These are phyloP conservation scores for Syngnathus rostellatus DNA, from an alignment of 2,797 vertebrate species.

Conservation along the genomic window DNA sequence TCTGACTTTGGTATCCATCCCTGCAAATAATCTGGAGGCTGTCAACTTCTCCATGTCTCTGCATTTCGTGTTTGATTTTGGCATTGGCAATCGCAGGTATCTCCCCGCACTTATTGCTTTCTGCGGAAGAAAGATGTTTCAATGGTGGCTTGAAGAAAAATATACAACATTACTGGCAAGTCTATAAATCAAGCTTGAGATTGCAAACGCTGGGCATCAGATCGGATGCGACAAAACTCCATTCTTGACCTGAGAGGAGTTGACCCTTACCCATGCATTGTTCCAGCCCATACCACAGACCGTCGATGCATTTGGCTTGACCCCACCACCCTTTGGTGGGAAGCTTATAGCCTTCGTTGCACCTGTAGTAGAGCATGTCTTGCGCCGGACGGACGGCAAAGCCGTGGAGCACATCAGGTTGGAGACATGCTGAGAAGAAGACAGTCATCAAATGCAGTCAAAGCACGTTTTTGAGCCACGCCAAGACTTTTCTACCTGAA, in stretches of 20 bases:
- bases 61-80: fast-evolving
- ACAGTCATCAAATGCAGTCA: background rate
- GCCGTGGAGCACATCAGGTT: constrained; percentile 8
- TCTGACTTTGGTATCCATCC: background rate
- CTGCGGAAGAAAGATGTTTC: constrained; percentile 19
- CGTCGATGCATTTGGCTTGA: constrained; percentile 18
- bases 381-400: constrained; percentile 2
- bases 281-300: background rate
- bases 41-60: background rate
- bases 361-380: constrained; percentile 29
- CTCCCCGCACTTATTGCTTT: constrained; percentile 13
- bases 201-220: too few species aligned
- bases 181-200: background rate
- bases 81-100: constrained; percentile 30
- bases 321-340: constrained; percentile 42
- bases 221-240: background rate
- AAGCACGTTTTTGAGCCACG: background rate
- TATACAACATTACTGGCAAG: background rate
- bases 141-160: background rate
- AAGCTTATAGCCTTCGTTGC: constrained; percentile 31
- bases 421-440: background rate
- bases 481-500: constrained; percentile 8
- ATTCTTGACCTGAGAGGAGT: background rate
- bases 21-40: fast-evolving
- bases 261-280: constrained; percentile 47